Evolutionary conservation across 2,888 invertebrate species (phyloP).

Genomic region (Torymus texanus): DNA sequence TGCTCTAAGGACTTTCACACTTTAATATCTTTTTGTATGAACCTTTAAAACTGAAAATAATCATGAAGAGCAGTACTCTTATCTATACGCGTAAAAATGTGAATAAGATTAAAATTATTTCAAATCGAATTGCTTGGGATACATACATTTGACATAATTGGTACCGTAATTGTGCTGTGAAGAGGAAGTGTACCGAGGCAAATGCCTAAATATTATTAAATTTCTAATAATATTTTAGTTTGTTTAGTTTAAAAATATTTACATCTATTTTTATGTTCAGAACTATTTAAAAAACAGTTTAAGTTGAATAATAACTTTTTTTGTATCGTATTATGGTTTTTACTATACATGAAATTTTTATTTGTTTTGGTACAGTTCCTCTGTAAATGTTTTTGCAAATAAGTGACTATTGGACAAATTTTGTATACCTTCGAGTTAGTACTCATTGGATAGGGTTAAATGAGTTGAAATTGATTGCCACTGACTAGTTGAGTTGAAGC

Average conservation of each 20-base stretch:
- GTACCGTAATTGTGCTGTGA: constrained; percentile 54
- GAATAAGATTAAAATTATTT: constrained; percentile 43
- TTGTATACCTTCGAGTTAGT: constrained; percentile 52
- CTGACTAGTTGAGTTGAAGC: constrained; percentile 45
- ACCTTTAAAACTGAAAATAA: constrained; percentile 40
- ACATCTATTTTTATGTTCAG: not conserved
- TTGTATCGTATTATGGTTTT: not conserved
- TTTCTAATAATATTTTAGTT: constrained; percentile 18
- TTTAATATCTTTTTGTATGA: constrained; percentile 36
- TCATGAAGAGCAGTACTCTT: constrained; percentile 39
- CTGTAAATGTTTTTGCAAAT: constrained; percentile 50
- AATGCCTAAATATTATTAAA: constrained; percentile 15
- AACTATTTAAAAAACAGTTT: not conserved
- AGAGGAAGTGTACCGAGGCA: constrained; percentile 48
- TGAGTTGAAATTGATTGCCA: constrained; percentile 52
- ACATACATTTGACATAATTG: constrained; percentile 50
- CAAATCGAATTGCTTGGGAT: constrained; percentile 41
- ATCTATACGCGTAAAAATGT: constrained; percentile 40
- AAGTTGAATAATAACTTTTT: constrained; percentile 3
- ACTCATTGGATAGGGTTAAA: constrained; percentile 52
- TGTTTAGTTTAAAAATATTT: constrained; percentile 2
- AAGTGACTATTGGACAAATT: constrained; percentile 52
- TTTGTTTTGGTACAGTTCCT: constrained; percentile 49
- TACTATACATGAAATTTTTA: constrained; percentile 21
- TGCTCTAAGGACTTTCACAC: constrained; percentile 45